Evolutionary conservation across 2,888 invertebrate species (phyloP).

Genomic region (Terebella lapidaria): DNA sequence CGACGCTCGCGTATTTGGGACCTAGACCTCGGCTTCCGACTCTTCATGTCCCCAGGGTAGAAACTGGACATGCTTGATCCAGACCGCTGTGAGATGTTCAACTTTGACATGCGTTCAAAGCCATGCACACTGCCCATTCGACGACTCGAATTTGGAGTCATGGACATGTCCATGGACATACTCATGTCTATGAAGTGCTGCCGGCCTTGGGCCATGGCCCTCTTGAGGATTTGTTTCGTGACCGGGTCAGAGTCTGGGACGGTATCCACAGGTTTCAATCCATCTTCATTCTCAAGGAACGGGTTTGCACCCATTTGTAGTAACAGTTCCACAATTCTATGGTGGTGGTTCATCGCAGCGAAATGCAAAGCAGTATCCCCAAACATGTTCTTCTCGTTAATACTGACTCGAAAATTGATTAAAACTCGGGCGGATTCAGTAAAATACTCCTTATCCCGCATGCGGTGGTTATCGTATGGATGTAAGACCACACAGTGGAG

Average conservation of each 20-base stretch:
- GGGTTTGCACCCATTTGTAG: slow-evolving; percentile 29
- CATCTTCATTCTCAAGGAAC: slow-evolving; percentile 26
- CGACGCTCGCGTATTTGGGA: too few species aligned
- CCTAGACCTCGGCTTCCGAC: neutral
- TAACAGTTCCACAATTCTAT: slow-evolving; percentile 27
- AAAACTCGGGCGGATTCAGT: slow-evolving; percentile 26
- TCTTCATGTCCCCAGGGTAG: slow-evolving; percentile 8
- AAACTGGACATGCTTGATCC: slow-evolving; percentile 9
- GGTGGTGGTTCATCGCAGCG: slow-evolving; percentile 27
- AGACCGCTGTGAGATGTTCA: slow-evolving; percentile 3
- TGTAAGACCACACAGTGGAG: slow-evolving; percentile 28
- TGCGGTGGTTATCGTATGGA: slow-evolving; percentile 23
- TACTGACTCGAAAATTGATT: slow-evolving; percentile 20
- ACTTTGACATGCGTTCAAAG: neutral
- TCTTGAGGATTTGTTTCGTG: slow-evolving; percentile 28
- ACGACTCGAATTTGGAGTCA: neutral
- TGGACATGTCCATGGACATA: neutral
- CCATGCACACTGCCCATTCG: neutral
- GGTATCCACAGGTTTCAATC: slow-evolving; percentile 26
- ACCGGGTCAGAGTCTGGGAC: slow-evolving; percentile 27
- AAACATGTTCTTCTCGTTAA: slow-evolving; percentile 27
- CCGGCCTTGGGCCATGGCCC: slow-evolving; percentile 23
- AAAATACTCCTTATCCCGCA: slow-evolving; percentile 30
- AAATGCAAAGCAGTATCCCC: slow-evolving; percentile 29
- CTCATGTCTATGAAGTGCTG: slow-evolving; percentile 15